Evolutionary conservation across 1,140 invertebrate genomes (phyloP), one percentile per base, ranked within the genome.

Genomic region (Formica selysi): DNA sequence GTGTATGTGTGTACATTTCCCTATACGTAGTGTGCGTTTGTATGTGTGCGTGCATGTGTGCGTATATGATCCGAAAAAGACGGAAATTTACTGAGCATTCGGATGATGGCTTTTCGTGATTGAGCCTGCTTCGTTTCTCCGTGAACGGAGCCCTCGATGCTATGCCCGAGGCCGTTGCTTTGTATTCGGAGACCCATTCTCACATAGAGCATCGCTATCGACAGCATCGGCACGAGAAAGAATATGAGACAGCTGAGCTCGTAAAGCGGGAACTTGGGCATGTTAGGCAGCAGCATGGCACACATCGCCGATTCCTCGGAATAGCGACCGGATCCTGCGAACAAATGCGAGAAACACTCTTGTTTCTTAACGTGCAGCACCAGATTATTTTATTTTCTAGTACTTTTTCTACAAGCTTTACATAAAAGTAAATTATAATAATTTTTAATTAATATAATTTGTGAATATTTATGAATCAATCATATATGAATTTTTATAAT

Each of bases 181-280:
- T 96, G 95, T 90, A 98, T 98, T 88, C 96, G 95, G 0, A 97
- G 91, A 0, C 97, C 98, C 96, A 98, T 98, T 81, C 96, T 96
- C 3, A 96, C 96, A 92, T 98, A 98, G 1, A 98, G 95, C 26
- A 97, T 95, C 1, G 97, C 95, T 65, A 99, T 98, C 2, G 98
- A 95, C 5, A 97, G 61, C 96, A 98, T 97, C 0, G 98, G 98
- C 44, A 98, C 95, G 38, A 98, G 94, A 94, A 99, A 98, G 95
- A 98, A 98, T 41, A 98, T 93, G 29, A 98, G 93, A 74, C 97
- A 97, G 91, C 97, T 98, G n/a, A 98, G 91, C 93, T 98, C 97
- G 86, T 97, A 98, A 41, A 98, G 93, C 44, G 97, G 97, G 65
- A 93, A 94, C 22, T 90, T 51, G 0, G 93, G 94, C 91, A 94